phyloP scores from a whole-genome alignment of 2,113 vertebrate genomes.

The Pollachius pollachius region DNA sequence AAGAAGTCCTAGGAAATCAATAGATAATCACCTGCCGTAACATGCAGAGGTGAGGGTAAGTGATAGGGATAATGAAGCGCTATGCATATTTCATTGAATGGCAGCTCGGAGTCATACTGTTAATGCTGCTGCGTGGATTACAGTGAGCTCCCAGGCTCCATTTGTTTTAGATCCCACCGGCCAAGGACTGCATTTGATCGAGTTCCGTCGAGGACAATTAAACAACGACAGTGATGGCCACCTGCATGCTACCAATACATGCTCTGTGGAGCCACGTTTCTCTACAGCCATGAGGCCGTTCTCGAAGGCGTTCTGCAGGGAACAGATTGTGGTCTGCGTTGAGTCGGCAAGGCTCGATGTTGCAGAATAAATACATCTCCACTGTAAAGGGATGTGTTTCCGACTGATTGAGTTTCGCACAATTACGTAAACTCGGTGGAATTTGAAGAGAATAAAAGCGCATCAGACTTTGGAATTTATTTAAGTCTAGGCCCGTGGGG shows the following conservation, averaged over 20 bases:
- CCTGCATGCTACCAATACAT: constrained; percentile 3
- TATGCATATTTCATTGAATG: constrained; percentile 56
- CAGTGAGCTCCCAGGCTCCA: constrained; percentile 33
- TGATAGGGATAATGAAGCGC: constrained; percentile 33
- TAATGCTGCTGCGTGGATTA: constrained; percentile 48
- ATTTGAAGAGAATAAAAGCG: too few relatives aligned
- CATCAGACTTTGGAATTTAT: too few relatives aligned
- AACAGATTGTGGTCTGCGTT: too few relatives aligned
- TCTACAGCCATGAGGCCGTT: too few relatives aligned
- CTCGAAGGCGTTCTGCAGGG: too few relatives aligned
- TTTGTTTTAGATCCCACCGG: constrained; percentile 47
- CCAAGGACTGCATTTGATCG: constrained; percentile 55
- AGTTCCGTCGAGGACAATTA: constrained; percentile 41
- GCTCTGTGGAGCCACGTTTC: constrained; percentile 26
- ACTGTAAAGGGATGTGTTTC: too few relatives aligned
- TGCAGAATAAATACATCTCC: too few relatives aligned
- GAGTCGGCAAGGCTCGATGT: too few relatives aligned
- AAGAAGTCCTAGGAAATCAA: constrained; percentile 16
- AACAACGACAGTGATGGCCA: constrained; percentile 41
- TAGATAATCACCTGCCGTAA: constrained; percentile 26
- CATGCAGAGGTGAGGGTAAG: constrained; percentile 19
- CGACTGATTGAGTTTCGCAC: too few relatives aligned
- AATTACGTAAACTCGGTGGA: too few relatives aligned
- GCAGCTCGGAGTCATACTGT: constrained; percentile 31
- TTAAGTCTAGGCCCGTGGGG: too few relatives aligned